Conservation (phyloP, 1,140 invertebrate genomes). For the Procambarus clarkii region DNA sequence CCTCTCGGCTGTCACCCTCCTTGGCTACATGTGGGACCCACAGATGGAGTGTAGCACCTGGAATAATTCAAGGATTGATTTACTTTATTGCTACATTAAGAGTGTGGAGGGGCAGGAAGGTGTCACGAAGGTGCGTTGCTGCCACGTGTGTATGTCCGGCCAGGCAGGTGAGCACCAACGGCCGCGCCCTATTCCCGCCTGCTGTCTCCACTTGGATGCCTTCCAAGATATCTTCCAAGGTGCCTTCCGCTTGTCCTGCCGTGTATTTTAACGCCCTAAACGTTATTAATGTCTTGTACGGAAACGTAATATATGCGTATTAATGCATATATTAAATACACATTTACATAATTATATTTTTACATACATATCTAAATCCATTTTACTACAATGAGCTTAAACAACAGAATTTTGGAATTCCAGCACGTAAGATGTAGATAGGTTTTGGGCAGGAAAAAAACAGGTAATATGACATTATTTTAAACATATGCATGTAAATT, state of each 20-base stretch:
- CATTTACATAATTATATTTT: too few relatives aligned
- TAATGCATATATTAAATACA: background rate
- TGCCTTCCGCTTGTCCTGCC: background rate
- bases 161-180: conserved; percentile 64
- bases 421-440: too few relatives aligned
- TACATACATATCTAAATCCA: too few relatives aligned
- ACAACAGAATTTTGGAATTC: too few relatives aligned
- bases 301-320: too few relatives aligned
- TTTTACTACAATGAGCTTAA: too few relatives aligned
- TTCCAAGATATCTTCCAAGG: conserved; percentile 49
- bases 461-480: too few relatives aligned
- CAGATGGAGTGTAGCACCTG: background rate
- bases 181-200: conserved; percentile 43
- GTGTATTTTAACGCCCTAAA: background rate
- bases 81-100: conserved; percentile 24
- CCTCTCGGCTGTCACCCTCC: background rate
- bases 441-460: too few relatives aligned
- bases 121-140: conserved; percentile 66
- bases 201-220: conserved; percentile 42
- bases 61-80: background rate
- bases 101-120: conserved; percentile 54
- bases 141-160: conserved; percentile 67
- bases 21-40: background rate
- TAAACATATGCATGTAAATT: too few relatives aligned
- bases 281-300: background rate